Base-by-base conservation (phyloP, 2,888 invertebrate species). In the Hypselothyrea guttata region DNA sequence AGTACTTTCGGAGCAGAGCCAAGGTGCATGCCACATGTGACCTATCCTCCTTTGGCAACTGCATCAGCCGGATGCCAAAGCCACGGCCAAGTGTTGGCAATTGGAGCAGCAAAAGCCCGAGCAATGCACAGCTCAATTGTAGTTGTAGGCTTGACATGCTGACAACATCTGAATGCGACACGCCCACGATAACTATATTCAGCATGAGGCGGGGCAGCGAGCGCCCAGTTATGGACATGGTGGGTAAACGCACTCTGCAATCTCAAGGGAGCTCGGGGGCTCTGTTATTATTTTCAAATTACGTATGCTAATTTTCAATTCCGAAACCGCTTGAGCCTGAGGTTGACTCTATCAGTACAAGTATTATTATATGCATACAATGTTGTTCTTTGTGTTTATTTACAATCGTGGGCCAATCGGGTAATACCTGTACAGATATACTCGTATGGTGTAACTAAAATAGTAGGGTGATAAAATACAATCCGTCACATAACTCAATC, bases 1-100 rank as follows among this genome's bases (percentile, higher is more conserved):
- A 89, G 57, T 89, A 88, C 53, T 88, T 88, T 0, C 61, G 65
- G 0, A 88, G 58, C 7, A 89, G 48, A 0, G 79, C 77, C 15
- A 75, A 47, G 0, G 71, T 73, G 49, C 88, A 88, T 0, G 67
- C 66, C 4, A 71, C 65, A 12, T 77, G 62, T 0, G 75, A 63
- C 0, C 55, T 64, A 41, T 87, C 74, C 18, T 75, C 64, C 0
- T 34, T 37, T 7, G 60, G 42, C 8, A 77, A 52, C 56, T 73
- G 52, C 27, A 87, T 87, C n/a, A 84, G 53, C 31, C 78, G 76
- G 1, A 72, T 60, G 7, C 84, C 86, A 33, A 85, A 82, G 18
- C 72, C 67, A 2, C 52, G 22, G 11, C 37, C 42, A 5, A 33
- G 1, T 8, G n/a, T 35, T 9, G 52, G n/a, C 9, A 68, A 31